Percentiles rank a stretch among this genome's conserved stretches.
phyloP scores from a whole-genome alignment of 2,113 vertebrate species.

The Patagioenas fasciata region DNA sequence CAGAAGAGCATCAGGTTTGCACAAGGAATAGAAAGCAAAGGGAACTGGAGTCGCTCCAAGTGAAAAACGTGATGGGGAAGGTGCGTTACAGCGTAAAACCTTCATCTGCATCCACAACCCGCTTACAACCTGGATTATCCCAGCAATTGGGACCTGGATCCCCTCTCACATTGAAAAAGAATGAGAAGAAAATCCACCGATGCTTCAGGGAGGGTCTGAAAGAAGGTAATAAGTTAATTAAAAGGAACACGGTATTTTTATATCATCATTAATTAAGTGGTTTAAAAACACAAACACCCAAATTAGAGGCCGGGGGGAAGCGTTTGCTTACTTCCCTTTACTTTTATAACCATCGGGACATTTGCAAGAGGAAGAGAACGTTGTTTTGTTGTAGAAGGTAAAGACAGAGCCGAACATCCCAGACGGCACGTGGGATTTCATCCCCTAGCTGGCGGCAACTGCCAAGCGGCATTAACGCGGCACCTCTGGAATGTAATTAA shows the following conservation, averaged over 20 bases:
- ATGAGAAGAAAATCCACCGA: neutral
- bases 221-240: neutral
- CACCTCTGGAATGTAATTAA: conserved; percentile 3
- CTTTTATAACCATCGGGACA: neutral
- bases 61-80: neutral
- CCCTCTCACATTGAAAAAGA: neutral
- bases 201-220: neutral
- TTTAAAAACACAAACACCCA: neutral
- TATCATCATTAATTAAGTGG: too few species aligned
- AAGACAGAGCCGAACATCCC: neutral
- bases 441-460: conserved; percentile 1
- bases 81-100: too few species aligned
- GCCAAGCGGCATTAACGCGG: neutral
- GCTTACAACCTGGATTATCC: neutral
- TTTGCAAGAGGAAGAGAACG: neutral
- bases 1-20: neutral
- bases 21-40: neutral
- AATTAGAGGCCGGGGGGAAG: neutral
- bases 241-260: neutral
- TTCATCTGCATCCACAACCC: too few species aligned
- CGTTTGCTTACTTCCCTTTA: neutral
- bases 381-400: neutral
- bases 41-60: neutral
- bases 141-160: neutral
- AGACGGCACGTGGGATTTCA: neutral